Percentiles rank a stretch among this genome's conserved stretches.
Evolutionary conservation across 2,888 invertebrate species (phyloP).

Genomic region (Odontomyia ornata): DNA sequence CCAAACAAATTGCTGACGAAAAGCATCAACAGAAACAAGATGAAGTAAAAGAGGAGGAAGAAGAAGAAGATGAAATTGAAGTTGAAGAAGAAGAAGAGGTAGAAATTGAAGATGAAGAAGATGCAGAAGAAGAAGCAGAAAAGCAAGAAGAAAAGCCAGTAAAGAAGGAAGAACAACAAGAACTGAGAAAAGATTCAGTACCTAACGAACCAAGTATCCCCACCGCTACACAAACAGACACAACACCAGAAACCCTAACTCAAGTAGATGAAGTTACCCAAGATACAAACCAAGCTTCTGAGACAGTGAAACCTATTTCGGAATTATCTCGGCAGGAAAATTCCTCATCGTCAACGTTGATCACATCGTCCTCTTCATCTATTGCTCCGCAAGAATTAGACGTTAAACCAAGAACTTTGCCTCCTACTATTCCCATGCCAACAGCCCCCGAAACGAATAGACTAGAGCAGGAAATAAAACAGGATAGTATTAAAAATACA

Average conservation of each 20-base stretch:
- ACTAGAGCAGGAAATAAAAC: conserved; percentile 62
- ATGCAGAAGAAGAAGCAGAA: conserved; percentile 28
- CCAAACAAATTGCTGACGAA: conserved; percentile 5
- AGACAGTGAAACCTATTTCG: background rate
- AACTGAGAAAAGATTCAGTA: background rate
- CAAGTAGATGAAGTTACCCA: background rate
- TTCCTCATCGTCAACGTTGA: background rate
- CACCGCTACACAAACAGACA: background rate
- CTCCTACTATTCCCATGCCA: background rate
- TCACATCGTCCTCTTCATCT: conserved; percentile 9
- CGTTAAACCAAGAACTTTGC: background rate
- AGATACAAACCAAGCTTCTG: background rate
- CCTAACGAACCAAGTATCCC: background rate
- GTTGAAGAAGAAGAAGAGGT: conserved; percentile 20
- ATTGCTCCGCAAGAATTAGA: background rate
- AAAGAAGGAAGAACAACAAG: conserved; percentile 33
- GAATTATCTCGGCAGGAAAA: conserved; percentile 28
- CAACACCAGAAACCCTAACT: conserved; percentile 57
- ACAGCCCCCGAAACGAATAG: background rate
- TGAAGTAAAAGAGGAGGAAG: background rate
- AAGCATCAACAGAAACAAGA: conserved; percentile 12
- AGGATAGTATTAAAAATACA: conserved; percentile 68
- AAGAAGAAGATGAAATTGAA: conserved; percentile 28
- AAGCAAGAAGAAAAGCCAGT: conserved; percentile 35
- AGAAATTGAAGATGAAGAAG: conserved; percentile 17